phyloP scores from a whole-genome alignment of 1,140 invertebrate species.

The Lutraria rhynchaena region DNA sequence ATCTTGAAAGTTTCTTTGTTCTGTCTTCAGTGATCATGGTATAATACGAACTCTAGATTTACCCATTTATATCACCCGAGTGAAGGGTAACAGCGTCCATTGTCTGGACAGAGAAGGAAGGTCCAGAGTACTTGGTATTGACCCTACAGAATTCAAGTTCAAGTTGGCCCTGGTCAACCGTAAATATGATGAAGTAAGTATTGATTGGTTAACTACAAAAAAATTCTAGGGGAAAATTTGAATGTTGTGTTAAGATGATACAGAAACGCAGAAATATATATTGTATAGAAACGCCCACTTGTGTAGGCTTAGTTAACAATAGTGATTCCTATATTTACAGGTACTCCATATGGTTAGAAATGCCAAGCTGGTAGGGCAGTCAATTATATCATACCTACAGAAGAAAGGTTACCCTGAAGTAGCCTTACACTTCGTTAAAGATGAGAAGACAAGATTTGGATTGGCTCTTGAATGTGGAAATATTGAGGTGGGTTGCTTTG shows the following conservation, averaged over 20 bases:
- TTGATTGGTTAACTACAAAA: no score
- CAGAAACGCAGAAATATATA: no score
- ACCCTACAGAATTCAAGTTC: conserved; percentile 99
- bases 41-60: conserved; percentile 99
- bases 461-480: conserved; percentile 99
- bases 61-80: conserved; percentile 97
- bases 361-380: conserved; percentile 98
- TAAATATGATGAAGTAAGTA: conserved; percentile 95
- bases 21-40: conserved; percentile 91
- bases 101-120: conserved; percentile 97
- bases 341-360: conserved; percentile 99
- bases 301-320: no score
- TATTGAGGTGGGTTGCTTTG: conserved; percentile 97
- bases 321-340: conserved; percentile 69
- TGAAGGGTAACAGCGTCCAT: conserved; percentile 95
- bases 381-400: conserved; percentile 99
- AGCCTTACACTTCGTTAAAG: conserved; percentile 99
- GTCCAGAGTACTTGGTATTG: conserved; percentile 95
- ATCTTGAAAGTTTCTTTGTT: no score
- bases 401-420: conserved; percentile 99
- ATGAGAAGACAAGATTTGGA: conserved; percentile 98
- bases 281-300: no score
- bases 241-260: no score
- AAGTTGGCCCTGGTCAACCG: conserved; percentile 98
- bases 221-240: background rate